Evolutionary conservation across 2,888 invertebrate genomes (phyloP), one percentile per base, ranked within the genome.

Genomic region (Caenorhabditis imperialis): DNA sequence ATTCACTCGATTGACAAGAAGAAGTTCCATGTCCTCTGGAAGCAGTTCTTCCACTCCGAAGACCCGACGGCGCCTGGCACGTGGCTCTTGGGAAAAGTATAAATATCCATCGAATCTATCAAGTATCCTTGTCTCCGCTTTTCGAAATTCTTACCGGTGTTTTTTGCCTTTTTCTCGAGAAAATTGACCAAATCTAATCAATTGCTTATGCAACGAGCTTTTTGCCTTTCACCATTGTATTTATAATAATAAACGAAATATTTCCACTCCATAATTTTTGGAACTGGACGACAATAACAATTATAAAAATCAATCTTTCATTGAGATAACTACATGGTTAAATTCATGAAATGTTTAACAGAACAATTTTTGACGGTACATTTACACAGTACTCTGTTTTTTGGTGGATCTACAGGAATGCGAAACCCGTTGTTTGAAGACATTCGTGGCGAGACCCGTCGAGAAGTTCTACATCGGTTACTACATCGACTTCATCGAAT

Each of bases 21-120:
- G 50, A 55, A 50, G n/a, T 77, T 77, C 50, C 48, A 57, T 18
- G 61, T 57, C 10, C 55, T 77, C 14, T 72, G 72, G 72, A 72
- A 77, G 35, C 67, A 77, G 44, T 77, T 73, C 42, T 77, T 77
- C 63, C 48, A 53, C 40, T 72, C 76, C 5, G 67, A 67, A 45
- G 76, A 77, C 27, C 63, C 61, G 14, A 20, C 37, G 2, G 45
- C 65, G 0, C 72, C 76, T 12, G 76, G 76, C 30, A 69, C 55
- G 16, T 62, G 53, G 57, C 62, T 77, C 16, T 58, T 77, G 1
- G 76, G 76, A 22, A 75, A 58, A 60, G 33, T 69, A 1, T 69
- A 20, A 69, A 14, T n/a, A 12, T 40, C 33, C 23, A 12, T 33
- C 57, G 30, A 25, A 6, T 14, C n/a, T n/a, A n/a, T n/a, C n/a